Evolutionary conservation across 2,113 vertebrate species (phyloP).

Genomic region (Mus spicilegus): DNA sequence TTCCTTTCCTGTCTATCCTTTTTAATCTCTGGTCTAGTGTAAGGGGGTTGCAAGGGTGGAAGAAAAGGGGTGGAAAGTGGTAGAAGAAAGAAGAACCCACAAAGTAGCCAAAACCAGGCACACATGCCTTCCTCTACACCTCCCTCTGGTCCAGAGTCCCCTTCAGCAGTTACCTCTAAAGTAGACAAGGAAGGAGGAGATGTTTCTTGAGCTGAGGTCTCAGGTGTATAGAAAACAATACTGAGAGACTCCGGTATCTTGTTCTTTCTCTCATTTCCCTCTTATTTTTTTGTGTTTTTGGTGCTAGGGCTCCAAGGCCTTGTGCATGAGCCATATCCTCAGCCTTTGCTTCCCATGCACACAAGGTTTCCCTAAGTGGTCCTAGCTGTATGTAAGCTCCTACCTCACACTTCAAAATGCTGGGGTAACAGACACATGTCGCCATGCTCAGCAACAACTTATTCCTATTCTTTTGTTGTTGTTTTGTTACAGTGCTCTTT

Average conservation of each 20-base stretch:
- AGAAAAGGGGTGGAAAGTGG: too few species aligned
- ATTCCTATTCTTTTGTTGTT: background rate
- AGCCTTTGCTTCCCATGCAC: background rate
- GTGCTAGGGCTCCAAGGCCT: background rate
- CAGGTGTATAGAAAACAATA: slow-evolving; percentile 13
- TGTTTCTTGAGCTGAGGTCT: background rate
- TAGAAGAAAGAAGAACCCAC: too few species aligned
- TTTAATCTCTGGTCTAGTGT: too few species aligned
- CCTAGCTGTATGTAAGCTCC: background rate
- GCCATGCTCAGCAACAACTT: background rate
- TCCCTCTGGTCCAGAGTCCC: too few species aligned
- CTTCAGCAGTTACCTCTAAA: background rate
- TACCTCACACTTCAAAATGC: background rate
- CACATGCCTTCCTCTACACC: background rate
- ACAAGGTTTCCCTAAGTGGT: background rate
- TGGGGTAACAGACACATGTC: background rate
- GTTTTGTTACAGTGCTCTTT: background rate
- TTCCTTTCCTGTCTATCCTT: too few species aligned
- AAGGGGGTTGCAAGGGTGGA: too few species aligned
- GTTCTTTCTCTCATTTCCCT: background rate
- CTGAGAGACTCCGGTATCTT: background rate
- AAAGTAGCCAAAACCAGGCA: too few species aligned
- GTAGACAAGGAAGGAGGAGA: background rate
- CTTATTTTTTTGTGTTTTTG: background rate
- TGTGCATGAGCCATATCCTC: background rate